Percentiles rank a stretch among this genome's conserved stretches.
Evolutionary conservation across 35 echinoderm and acorn worm species (phyloP).

Genomic region (Strongylocentrotus purpuratus): DNA sequence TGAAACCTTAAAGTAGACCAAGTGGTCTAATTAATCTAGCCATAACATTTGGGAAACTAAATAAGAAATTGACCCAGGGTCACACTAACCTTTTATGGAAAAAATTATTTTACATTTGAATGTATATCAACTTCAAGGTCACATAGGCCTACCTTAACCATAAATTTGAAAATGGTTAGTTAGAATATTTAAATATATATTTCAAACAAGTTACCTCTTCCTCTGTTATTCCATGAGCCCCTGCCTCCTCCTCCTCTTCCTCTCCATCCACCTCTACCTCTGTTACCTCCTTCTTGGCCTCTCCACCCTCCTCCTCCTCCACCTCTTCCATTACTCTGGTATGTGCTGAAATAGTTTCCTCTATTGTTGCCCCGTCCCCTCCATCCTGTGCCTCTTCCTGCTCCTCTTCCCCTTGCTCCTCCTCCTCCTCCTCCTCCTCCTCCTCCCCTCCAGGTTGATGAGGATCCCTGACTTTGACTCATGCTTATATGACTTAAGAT

Average conservation of each 20-base stretch:
- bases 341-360: slow-evolving; percentile 39
- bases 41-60: too few species aligned
- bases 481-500: neutral
- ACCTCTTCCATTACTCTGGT: slow-evolving; percentile 29
- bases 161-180: too few species aligned
- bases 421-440: neutral
- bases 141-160: too few species aligned
- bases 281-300: slow-evolving; percentile 33
- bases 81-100: too few species aligned
- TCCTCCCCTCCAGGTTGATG: slow-evolving; percentile 16
- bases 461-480: slow-evolving; percentile 31
- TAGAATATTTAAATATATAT: neutral
- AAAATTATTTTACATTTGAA: too few species aligned
- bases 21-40: too few species aligned
- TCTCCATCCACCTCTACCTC: slow-evolving; percentile 44
- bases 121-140: too few species aligned
- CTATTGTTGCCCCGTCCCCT: neutral
- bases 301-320: neutral
- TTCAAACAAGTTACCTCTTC: slow-evolving; percentile 42
- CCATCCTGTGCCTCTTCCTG: neutral
- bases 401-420: slow-evolving; percentile 17
- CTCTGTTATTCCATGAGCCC: slow-evolving; percentile 46
- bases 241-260: slow-evolving; percentile 50
- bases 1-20: too few species aligned
- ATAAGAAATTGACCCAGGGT: too few species aligned